phyloP scores from a whole-genome alignment of 2,797 vertebrate species.

The Hippopotamyrus pictus region DNA sequence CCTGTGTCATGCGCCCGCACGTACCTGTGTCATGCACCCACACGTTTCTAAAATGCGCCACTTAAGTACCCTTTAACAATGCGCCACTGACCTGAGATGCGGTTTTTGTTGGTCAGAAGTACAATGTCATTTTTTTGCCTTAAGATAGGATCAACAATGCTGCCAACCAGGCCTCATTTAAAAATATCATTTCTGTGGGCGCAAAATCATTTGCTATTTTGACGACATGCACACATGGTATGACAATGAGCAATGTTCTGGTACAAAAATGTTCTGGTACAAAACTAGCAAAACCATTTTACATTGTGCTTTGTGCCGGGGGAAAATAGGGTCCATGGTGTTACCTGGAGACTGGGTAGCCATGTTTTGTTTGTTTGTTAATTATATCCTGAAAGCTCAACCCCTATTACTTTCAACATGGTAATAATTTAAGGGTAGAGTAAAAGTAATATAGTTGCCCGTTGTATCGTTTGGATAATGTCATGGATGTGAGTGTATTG shows the following conservation, averaged over 20 bases:
- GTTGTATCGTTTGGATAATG: not conserved
- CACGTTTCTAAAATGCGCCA: not conserved
- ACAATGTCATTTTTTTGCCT: not conserved
- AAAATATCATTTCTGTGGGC: too few species aligned
- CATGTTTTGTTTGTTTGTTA: not conserved
- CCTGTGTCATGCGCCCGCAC: too few species aligned
- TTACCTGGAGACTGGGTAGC: not conserved
- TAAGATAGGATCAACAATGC: not conserved
- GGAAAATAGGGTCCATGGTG: not conserved
- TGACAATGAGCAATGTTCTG: not conserved
- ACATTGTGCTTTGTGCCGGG: not conserved
- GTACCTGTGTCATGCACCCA: too few species aligned
- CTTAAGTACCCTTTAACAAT: too few species aligned
- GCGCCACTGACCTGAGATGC: not conserved
- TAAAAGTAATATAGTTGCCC: not conserved
- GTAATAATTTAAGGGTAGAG: not conserved
- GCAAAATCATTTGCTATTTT: not conserved
- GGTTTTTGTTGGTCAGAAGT: not conserved
- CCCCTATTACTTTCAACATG: not conserved
- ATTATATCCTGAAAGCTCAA: not conserved
- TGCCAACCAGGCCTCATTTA: too few species aligned
- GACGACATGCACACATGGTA: not conserved
- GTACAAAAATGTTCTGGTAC: not conserved
- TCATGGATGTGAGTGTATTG: not conserved
- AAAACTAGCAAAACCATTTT: not conserved